Evolutionary conservation across 1,140 invertebrate genomes (phyloP), one percentile per base, ranked within the genome.

Genomic region (Trialeurodes vaporariorum): DNA sequence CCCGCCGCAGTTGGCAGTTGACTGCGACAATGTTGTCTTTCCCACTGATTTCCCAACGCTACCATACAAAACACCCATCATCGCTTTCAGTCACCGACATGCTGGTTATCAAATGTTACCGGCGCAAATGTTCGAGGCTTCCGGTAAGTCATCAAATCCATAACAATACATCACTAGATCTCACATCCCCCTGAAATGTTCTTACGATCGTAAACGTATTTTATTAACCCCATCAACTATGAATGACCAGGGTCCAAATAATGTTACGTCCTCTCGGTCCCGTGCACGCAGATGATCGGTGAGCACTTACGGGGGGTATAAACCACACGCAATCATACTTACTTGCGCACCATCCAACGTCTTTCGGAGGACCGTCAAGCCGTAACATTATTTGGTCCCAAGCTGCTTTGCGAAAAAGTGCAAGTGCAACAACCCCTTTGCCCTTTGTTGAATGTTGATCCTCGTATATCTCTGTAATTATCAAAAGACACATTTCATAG

Each of bases 21-120:
- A 94, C 75, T 94, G 93, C 76, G 91, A 94, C 77, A 78, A 83
- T 23, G 84, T 92, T 17, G 87, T 91, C n/a, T 92, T 94, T 70
- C 81, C 85, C 23, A 83, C 85, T 17, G 90, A 93, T 71, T 85
- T 87, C 61, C 84, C 90, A 0, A 78, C 86, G 1, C 77, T 88
- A 59, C 87, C 92, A 0, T 86, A 85, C 72, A 86, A 86, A 21
- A 86, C 87, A 17, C 87, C 89, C 11, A 85, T 94, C 59, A 82
- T 87, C 17, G 83, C 84, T 1, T 91, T 92, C 75, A 86, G 85
- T 64, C 91, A 93, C 74, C 81, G 85, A 62, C 83, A 84, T 73
- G 85, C 87, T 60, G 92, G 92, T 0, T 86, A 91, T 71, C 91
- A 93, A 74, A 85, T 83, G 61, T 77, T 94, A 61, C 90, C 91